phyloP scores from a whole-genome alignment of 2,113 vertebrate species.

The Cariama cristata region DNA sequence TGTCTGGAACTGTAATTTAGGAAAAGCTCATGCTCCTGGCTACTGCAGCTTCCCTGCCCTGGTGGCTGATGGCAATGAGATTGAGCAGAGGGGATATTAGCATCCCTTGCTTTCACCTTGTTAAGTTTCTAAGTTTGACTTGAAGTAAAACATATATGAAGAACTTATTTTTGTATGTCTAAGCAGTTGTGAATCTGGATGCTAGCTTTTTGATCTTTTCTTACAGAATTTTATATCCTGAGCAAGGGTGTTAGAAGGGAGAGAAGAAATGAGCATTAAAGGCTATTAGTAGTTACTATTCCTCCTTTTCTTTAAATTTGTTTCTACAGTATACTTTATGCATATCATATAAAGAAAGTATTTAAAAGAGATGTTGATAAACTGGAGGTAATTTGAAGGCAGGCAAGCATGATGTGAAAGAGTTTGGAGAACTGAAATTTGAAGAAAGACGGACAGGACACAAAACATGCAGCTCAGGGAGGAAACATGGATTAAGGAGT shows the following conservation, averaged over 20 bases:
- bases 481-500: not conserved
- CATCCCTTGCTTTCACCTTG: not conserved
- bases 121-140: not conserved
- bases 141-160: not conserved
- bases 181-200: not conserved
- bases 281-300: not conserved
- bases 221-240: not conserved
- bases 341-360: not conserved
- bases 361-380: not conserved
- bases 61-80: fast-evolving
- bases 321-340: not conserved
- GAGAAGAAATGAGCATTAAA: not conserved
- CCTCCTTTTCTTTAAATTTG: not conserved
- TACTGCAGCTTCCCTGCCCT: not conserved
- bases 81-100: fast-evolving
- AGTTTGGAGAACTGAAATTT: not conserved
- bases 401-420: not conserved
- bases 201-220: not conserved
- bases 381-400: not conserved
- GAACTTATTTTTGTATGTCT: not conserved
- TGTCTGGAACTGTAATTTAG: not conserved
- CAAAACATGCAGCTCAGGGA: fast-evolving
- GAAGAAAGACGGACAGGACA: not conserved
- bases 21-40: not conserved
- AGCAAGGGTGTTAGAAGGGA: not conserved